These are phyloP conservation scores for Ectemnius continuus DNA, from an alignment of 2,888 invertebrate species.

Conservation along the genomic window DNA sequence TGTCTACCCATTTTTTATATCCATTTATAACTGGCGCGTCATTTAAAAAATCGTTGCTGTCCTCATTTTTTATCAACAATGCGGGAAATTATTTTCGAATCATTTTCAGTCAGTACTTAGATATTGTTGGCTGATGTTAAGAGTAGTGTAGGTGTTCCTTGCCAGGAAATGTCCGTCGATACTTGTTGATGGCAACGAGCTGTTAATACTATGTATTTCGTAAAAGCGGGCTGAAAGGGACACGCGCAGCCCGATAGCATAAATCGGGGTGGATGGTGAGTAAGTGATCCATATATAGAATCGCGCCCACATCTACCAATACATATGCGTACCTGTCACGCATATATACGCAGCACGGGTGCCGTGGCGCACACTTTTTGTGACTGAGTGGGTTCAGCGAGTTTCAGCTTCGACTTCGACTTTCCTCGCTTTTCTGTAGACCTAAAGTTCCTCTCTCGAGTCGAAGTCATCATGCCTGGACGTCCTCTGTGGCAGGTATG, in stretches of 20 bases:
- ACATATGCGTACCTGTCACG: slow-evolving; percentile 72
- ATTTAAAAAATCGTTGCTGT: background rate
- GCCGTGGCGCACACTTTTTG: slow-evolving; percentile 74
- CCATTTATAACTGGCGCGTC: background rate
- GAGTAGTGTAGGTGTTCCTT: no score
- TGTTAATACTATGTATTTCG: slow-evolving; percentile 22
- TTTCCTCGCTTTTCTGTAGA: slow-evolving; percentile 25
- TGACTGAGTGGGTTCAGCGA: slow-evolving; percentile 63
- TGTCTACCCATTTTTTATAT: background rate
- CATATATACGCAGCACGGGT: slow-evolving; percentile 74
- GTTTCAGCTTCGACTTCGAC: slow-evolving; percentile 18
- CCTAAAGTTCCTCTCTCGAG: slow-evolving; percentile 11
- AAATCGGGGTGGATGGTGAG: slow-evolving; percentile 55
- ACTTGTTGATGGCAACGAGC: background rate
- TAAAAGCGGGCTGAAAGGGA: slow-evolving; percentile 13
- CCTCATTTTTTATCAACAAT: background rate
- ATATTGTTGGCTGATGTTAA: no score
- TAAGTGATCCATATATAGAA: slow-evolving; percentile 76
- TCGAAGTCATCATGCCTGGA: slow-evolving; percentile 83
- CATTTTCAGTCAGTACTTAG: background rate
- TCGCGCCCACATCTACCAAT: slow-evolving; percentile 71
- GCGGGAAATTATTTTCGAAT: background rate
- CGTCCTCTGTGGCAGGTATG: slow-evolving; percentile 87
- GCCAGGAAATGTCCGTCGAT: background rate
- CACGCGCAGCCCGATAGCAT: slow-evolving; percentile 27